Base-by-base conservation (phyloP, 2,797 vertebrate species). In the Nasua narica region DNA sequence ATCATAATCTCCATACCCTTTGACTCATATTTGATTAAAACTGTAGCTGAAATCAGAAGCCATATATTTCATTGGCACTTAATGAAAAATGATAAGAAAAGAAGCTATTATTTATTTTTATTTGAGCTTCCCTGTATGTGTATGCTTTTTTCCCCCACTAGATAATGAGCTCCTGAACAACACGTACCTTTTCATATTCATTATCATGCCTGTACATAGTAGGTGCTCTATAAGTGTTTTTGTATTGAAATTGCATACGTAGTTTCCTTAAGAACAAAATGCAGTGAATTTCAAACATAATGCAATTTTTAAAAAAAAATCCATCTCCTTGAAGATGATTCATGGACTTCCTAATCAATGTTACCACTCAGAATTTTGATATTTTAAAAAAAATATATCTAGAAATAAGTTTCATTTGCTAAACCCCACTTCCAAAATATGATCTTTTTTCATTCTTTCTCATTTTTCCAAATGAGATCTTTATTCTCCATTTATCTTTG, bases 11-110 rank as follows among this genome's bases (percentile, higher is more conserved):
- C 10, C 37, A 90, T 5, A 93, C 43, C 27, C 16, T 82, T 85
- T 86, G 90, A 87, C 21, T 93, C 46, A 87, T n/a, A 83, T 46
- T 70, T 93, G 29, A 70, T 95, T 77, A 95, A 87, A 93, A 84
- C 32, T 87, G 46, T 72, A 91, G 18, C 40, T 72, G 8, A 91
- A 83, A 83, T 95, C 27, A 70, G 32, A 32, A 90, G n/a, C 6
- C 10, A 8, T 29, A 32, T 65, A 70, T 90, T 87, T 91, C 27
- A 93, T 56, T 69, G n/a, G 7, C 18, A 77, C 18, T 40, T 83
- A 43, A 46, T 56, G 54, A 87, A 72, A 86, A 87, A 72, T 29
- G 19, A 60, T 70, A 50, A 19, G 14, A 48, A 90, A 89, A 92
- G 18, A 78, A 62, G 6, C 84, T 3, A 46, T 65, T 10, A 27